Evolutionary conservation across 2,888 invertebrate species (phyloP), one percentile per base, ranked within the genome.

Genomic region (Galerucella calmariensis): DNA sequence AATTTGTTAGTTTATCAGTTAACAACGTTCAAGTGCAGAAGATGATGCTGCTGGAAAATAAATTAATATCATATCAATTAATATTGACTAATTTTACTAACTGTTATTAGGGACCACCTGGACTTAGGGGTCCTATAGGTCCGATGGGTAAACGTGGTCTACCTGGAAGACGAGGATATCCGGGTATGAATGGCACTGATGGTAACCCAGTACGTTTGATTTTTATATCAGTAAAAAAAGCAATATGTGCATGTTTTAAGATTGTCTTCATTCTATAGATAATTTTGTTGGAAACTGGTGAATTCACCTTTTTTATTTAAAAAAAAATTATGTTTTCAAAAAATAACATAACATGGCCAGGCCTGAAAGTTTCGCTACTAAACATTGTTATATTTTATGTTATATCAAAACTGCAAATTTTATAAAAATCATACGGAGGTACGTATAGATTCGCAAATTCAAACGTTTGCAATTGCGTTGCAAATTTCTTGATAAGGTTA

Each of bases 71-170:
- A 9, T 46, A 51, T 20, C 20, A 56, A 75, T 69, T 69, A 65
- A 70, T 20, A 11, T 51, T 72, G n/a, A 51, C 56, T 73, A 75
- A 67, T 66, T 44, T 73, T 67, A 75, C 71, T 77, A 75, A 77
- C 58, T 74, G 65, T 77, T 81, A 78, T 79, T 75, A 87, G 82
- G 91, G 91, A 4, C 87, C 86, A 4, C 88, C 87, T 1, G 92
- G 92, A 2, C 83, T 83, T 12, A 87, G 84, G 75, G 89, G 88
- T 68, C 82, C 85, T 20, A 79, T 84, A n/a, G 89, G 89, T 59
- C 83, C 84, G 46, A 83, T 84, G 68, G 89, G 89, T 27, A 83
- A 84, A 72, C 87, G 85, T 2, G 89, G 89, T 72, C 53, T 27
- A 16, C 73, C 68, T 12, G 77, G 77, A 20, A n/a, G 35, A 65